Evolutionary conservation across 1,140 invertebrate genomes (phyloP).

Genomic region (Nilaparvata lugens): DNA sequence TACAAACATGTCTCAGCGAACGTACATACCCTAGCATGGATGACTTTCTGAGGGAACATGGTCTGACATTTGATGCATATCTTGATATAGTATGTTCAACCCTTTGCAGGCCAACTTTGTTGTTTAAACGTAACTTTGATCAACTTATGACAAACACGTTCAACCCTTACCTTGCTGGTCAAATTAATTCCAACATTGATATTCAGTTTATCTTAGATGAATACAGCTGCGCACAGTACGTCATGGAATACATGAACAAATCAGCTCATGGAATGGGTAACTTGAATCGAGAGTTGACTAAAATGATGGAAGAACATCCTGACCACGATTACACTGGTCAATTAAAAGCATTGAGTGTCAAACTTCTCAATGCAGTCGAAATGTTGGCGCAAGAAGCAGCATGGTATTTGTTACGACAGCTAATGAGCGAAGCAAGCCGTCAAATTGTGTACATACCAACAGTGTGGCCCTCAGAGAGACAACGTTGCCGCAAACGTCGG

Average conservation of each 20-base stretch:
- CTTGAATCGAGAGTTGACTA: constrained; percentile 30
- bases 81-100: constrained; percentile 32
- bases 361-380: constrained; percentile 34
- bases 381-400: constrained; percentile 37
- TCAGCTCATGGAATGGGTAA: constrained; percentile 33
- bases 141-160: constrained; percentile 32
- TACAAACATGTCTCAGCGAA: constrained; percentile 24
- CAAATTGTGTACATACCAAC: constrained; percentile 28
- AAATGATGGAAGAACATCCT: constrained; percentile 32
- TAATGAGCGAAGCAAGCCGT: constrained; percentile 24
- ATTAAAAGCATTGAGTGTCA: constrained; percentile 31
- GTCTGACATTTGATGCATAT: constrained; percentile 18
- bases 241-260: constrained; percentile 36
- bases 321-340: constrained; percentile 22
- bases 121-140: constrained; percentile 30
- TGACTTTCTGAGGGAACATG: neutral
- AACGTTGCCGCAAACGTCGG: constrained; percentile 6
- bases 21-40: neutral
- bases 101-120: constrained; percentile 26
- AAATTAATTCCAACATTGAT: constrained; percentile 33
- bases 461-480: constrained; percentile 7
- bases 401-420: constrained; percentile 33
- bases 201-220: constrained; percentile 37
- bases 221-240: constrained; percentile 33
- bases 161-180: constrained; percentile 30